Conservation (phyloP, 2,113 vertebrate genomes). For the Neomonachus schauinslandi region DNA sequence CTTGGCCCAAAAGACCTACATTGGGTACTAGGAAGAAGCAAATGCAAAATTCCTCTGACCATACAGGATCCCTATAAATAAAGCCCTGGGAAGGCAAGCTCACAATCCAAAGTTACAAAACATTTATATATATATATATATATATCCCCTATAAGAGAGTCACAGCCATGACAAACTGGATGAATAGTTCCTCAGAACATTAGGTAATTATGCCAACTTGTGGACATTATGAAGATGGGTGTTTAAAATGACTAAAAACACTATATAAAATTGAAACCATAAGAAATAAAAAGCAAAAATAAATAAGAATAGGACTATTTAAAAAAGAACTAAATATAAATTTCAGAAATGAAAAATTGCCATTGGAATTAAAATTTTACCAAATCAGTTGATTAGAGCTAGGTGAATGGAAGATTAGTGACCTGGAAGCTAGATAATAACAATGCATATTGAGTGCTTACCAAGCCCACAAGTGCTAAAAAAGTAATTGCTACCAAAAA, state of each 20-base stretch:
- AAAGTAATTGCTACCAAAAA: neutral
- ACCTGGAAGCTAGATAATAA: neutral
- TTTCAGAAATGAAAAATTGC: neutral
- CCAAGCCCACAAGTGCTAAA: neutral
- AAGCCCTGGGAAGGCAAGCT: neutral
- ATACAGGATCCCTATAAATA: neutral
- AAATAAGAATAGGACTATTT: neutral
- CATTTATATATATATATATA: neutral
- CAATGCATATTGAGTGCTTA: neutral
- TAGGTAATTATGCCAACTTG: neutral
- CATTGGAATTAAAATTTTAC: neutral
- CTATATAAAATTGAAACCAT: neutral
- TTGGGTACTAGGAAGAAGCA: neutral
- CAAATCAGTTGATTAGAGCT: neutral
- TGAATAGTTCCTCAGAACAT: neutral
- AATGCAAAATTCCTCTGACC: neutral
- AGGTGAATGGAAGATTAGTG: neutral
- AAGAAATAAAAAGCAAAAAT: neutral
- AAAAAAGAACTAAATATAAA: neutral
- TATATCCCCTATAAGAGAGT: neutral
- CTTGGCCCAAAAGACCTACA: neutral
- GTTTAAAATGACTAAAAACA: neutral
- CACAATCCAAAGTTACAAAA: neutral
- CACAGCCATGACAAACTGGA: neutral
- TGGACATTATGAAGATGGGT: neutral